A percentile compares a stretch with the other conserved stretches of the same genome.
Conservation (phyloP, 2,888 invertebrate species). For the Caenorhabditis macrosperma region DNA sequence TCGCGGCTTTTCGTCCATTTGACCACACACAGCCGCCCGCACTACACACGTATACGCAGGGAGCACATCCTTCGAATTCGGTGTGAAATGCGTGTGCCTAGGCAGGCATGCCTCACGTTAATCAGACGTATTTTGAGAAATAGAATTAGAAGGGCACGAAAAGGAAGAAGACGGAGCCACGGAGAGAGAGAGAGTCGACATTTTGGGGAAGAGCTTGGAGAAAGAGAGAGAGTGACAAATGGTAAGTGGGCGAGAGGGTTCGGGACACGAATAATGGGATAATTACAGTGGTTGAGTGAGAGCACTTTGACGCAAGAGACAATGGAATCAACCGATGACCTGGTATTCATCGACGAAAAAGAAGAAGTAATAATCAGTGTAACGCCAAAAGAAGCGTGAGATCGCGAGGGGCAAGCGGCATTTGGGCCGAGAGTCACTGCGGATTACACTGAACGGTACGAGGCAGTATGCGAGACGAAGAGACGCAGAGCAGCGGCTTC, state of each 20-base stretch:
- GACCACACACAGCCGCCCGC: constrained; percentile 2
- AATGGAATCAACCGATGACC: constrained; percentile 24
- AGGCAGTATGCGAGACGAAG: constrained; percentile 8
- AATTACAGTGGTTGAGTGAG: constrained; percentile 39
- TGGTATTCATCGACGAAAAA: not conserved
- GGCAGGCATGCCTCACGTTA: constrained; percentile 16
- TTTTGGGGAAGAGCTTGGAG: not conserved
- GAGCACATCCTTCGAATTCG: constrained; percentile 11
- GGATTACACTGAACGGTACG: constrained; percentile 54
- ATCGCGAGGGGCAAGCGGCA: constrained; percentile 5
- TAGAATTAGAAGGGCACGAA: constrained; percentile 52
- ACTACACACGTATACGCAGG: not conserved
- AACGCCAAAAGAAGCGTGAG: constrained; percentile 30
- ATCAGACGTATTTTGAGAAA: constrained; percentile 53
- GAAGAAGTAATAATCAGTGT: constrained; percentile 7
- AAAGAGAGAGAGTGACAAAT: constrained; percentile 28
- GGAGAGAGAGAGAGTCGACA: constrained; percentile 28
- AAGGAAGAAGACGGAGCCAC: not conserved
- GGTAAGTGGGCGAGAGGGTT: constrained; percentile 39
- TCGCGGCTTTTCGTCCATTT: constrained; percentile 31
- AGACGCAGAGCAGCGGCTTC: constrained; percentile 46
- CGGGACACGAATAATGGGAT: constrained; percentile 9
- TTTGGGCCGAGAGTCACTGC: constrained; percentile 9
- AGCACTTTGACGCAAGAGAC: constrained; percentile 28
- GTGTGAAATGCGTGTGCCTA: constrained; percentile 22